These are phyloP conservation scores for Chaitophorus viminalis DNA, from an alignment of 2,888 invertebrate species.

Conservation along the genomic window DNA sequence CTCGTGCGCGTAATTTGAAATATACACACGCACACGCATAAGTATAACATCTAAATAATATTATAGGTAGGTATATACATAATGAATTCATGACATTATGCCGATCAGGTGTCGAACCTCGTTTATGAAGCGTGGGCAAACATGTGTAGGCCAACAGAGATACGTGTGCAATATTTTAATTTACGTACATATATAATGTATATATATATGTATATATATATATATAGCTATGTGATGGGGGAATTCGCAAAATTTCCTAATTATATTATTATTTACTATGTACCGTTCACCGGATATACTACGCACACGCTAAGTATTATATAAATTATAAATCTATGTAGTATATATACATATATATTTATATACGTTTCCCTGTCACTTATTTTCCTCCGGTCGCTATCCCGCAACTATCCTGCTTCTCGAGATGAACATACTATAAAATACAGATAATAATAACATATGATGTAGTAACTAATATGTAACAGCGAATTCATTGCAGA, in stretches of 20 bases:
- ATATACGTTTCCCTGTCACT: not conserved
- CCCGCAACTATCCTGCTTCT: not conserved
- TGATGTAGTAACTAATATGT: not conserved
- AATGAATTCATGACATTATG: not conserved
- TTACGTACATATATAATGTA: not conserved
- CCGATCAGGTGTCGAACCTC: constrained; percentile 15
- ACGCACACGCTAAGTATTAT: not conserved
- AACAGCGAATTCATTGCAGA: not conserved
- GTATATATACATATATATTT: no score
- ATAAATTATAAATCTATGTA: no score
- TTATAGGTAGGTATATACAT: no score
- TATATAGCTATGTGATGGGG: no score
- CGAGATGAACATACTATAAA: not conserved
- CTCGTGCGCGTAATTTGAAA: constrained; percentile 45
- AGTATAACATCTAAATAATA: no score
- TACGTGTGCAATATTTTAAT: not conserved
- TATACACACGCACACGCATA: not conserved
- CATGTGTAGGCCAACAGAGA: not conserved
- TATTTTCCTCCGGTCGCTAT: not conserved
- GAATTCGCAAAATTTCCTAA: not conserved
- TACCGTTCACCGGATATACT: constrained; percentile 1
- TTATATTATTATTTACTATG: not conserved
- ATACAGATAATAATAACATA: no score
- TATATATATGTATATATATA: not conserved
- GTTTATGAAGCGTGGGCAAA: not conserved